Conservation (phyloP, 1,140 invertebrate species). For the Habropoda laboriosa region DNA sequence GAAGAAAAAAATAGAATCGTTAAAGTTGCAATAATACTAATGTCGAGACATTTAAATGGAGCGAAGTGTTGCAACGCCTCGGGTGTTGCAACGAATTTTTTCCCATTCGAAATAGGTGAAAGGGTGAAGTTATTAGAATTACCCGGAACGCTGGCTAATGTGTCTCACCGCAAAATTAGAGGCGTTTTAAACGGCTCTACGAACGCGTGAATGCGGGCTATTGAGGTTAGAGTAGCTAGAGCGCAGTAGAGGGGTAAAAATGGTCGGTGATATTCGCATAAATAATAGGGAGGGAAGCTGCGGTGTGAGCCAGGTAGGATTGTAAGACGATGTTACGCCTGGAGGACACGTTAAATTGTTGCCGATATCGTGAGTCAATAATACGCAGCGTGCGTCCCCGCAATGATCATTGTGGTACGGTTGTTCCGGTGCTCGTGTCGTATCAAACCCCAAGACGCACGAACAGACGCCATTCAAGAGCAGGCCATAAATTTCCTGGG, state of each 20-base stretch:
- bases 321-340: slow-evolving; percentile 36
- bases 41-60: no score
- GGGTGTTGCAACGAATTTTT: no score
- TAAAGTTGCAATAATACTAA: no score
- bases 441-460: slow-evolving; percentile 60
- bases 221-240: not conserved
- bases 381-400: not conserved
- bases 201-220: not conserved
- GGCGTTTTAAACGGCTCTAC: not conserved
- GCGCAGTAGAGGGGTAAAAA: not conserved
- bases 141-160: no score
- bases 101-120: not conserved
- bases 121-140: no score
- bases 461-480: slow-evolving; percentile 50
- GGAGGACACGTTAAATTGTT: slow-evolving; percentile 35
- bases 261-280: slow-evolving; percentile 26
- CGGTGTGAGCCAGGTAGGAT: slow-evolving; percentile 8
- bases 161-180: not conserved
- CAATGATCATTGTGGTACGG: slow-evolving; percentile 41
- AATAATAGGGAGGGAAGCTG: slow-evolving; percentile 18
- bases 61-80: no score
- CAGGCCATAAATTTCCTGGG: slow-evolving; percentile 48
- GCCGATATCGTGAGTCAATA: slow-evolving; percentile 8
- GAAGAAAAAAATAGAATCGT: no score
- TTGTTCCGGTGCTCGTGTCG: slow-evolving; percentile 63